Evolutionary conservation across 1,140 invertebrate species (phyloP), one percentile per base, ranked within the genome.

Genomic region (Drosophila ohnishii): DNA sequence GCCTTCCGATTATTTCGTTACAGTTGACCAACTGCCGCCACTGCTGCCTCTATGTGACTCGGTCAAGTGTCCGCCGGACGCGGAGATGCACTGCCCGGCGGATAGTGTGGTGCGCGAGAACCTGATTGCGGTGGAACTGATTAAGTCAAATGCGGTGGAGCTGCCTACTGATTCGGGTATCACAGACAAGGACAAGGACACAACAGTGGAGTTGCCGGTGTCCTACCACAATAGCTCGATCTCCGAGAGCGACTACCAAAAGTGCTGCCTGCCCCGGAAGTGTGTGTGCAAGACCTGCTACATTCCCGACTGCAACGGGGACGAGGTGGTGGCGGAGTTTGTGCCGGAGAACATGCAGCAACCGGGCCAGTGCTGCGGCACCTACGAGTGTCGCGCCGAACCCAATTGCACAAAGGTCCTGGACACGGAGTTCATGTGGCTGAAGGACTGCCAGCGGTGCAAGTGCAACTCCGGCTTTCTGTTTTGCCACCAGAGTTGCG

Each of bases 221-320:
- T 9, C 45, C 3, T 73, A 73, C 66, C 72, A 84, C 58, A 57
- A 22, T 9, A 74, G 66, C 16, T 14, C 61, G 44, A 62, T 86
- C n/a, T 32, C 59, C n/a, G 81, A 86, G 30, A 67, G 75, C 34
- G 53, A 80, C 28, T 84, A 69, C 19, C 77, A 73, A 2, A 66
- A 77, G 57, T 91, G 90, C 53, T 91, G 90, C 50, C 64, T 91
- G 37, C 34, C 69, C 13, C 69, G 80, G 53, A 91, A 91, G 55
- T 91, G 90, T 40, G 37, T 89, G 37, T 91, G 90, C 74, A 86
- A 80, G 16, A 86, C 81, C 0, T 91, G 90, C 57, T 75, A 84
- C 48, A 89, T 91, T 42, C 90, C 73, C 13, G 78, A 78, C 59
- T 91, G 90, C 56, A 42, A 78, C 0, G 28, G 50, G 7, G 65